Percentiles rank a stretch among this genome's conserved stretches.
phyloP scores from a whole-genome alignment of 2,113 vertebrate species.

The Argyrosomus japonicus region DNA sequence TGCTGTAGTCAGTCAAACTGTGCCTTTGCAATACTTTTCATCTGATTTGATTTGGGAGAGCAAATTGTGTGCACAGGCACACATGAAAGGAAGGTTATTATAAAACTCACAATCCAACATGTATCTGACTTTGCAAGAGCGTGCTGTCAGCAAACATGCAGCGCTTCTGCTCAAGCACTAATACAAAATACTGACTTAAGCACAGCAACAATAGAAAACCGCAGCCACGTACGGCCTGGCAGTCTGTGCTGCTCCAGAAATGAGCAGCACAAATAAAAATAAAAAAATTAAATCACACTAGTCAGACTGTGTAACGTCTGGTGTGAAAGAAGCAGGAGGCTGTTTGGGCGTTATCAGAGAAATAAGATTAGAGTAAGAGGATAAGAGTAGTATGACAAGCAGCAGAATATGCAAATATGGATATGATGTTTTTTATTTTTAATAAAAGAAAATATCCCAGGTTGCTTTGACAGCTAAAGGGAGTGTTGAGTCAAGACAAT shows the following conservation, averaged over 20 bases:
- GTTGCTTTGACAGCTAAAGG: neutral
- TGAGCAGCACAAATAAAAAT: constrained; percentile 42
- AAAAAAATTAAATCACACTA: constrained; percentile 28
- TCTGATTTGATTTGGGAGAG: constrained; percentile 6
- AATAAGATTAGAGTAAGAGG: constrained; percentile 22
- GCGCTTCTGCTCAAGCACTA: constrained; percentile 18
- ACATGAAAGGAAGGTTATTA: constrained; percentile 40
- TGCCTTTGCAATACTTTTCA: constrained; percentile 20
- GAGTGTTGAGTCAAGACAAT: constrained; percentile 10
- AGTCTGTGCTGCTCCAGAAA: constrained; percentile 39
- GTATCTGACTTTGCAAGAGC: constrained; percentile 42
- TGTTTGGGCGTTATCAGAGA: constrained; percentile 27
- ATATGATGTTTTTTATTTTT: neutral
- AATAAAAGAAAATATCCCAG: constrained; percentile 11
- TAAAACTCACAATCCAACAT: constrained; percentile 35
- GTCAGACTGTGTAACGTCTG: constrained; percentile 39
- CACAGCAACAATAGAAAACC: constrained; percentile 39
- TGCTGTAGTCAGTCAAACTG: constrained; percentile 29
- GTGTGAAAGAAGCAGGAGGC: constrained; percentile 47
- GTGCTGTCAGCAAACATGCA: constrained; percentile 48
- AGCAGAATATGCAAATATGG: constrained; percentile 5
- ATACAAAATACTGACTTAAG: constrained; percentile 42
- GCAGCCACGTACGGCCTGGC: constrained; percentile 18
- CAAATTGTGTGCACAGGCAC: neutral
- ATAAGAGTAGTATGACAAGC: constrained; percentile 18